Percentiles rank a stretch among this genome's conserved stretches.
phyloP scores from a whole-genome alignment of 2,888 invertebrate genomes.

The Malacosoma neustria region DNA sequence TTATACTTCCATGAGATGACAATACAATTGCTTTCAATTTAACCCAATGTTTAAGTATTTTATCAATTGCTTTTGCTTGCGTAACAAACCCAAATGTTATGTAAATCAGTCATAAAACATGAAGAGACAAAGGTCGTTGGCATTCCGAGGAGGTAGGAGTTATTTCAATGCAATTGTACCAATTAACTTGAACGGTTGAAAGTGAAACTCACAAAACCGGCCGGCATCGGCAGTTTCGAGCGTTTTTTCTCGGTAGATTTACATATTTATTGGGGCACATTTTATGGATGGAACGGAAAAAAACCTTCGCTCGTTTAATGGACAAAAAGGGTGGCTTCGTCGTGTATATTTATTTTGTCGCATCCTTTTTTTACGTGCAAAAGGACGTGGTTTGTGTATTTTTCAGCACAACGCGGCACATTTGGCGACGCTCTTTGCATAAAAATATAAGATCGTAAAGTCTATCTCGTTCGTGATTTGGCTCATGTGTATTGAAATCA shows the following conservation, averaged over 20 bases:
- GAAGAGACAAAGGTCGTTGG: conserved; percentile 42
- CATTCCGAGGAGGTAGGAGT: conserved; percentile 28
- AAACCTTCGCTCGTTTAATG: conserved; percentile 68
- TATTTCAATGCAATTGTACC: conserved; percentile 54
- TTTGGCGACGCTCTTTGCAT: conserved; percentile 73
- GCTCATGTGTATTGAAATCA: conserved; percentile 60
- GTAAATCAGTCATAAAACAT: neutral
- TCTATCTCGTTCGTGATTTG: conserved; percentile 49
- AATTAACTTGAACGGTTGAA: conserved; percentile 59
- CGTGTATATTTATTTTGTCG: conserved; percentile 73
- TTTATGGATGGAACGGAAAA: conserved; percentile 66
- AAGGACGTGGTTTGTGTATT: conserved; percentile 61
- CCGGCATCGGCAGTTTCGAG: conserved; percentile 31
- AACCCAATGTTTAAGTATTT: too few species aligned
- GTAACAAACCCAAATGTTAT: neutral
- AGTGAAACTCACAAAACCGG: conserved; percentile 62
- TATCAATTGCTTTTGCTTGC: neutral
- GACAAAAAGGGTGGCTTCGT: conserved; percentile 70
- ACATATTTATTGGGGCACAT: conserved; percentile 75
- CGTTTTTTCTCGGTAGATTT: conserved; percentile 62
- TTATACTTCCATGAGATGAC: too few species aligned
- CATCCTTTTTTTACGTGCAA: conserved; percentile 72
- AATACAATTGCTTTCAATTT: too few species aligned
- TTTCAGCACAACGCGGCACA: conserved; percentile 60
- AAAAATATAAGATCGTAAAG: conserved; percentile 72